These are phyloP conservation scores for Tuta absoluta DNA, from an alignment of 2,888 invertebrate species.

Conservation along the genomic window DNA sequence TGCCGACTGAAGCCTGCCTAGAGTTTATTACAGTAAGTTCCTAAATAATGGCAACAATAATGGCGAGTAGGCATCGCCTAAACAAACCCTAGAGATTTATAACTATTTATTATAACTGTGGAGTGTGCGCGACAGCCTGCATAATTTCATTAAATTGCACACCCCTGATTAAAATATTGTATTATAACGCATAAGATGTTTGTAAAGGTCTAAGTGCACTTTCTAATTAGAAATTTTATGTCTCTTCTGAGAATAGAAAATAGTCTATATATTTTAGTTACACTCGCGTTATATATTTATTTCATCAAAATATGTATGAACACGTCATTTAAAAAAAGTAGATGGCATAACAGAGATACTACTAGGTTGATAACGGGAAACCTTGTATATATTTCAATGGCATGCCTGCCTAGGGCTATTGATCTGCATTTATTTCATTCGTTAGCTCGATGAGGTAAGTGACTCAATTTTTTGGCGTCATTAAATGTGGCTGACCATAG, in stretches of 20 bases:
- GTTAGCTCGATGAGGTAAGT: no score
- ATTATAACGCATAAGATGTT: constrained; percentile 72
- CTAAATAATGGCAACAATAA: constrained; percentile 39
- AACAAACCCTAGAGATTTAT: constrained; percentile 72
- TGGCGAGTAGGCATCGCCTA: constrained; percentile 53
- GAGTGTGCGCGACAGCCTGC: constrained; percentile 79
- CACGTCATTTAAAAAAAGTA: no score
- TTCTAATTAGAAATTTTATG: background rate
- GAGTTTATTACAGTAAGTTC: constrained; percentile 45
- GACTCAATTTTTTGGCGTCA: no score
- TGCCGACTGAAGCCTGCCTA: constrained; percentile 45
- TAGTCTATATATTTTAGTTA: background rate
- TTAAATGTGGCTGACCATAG: no score
- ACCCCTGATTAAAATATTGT: constrained; percentile 80
- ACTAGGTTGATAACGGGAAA: no score
- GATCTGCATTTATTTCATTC: no score
- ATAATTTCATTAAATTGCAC: constrained; percentile 77
- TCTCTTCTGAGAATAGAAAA: background rate
- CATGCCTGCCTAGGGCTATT: no score
- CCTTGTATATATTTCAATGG: no score
- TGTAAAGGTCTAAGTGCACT: constrained; percentile 52
- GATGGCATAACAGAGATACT: no score
- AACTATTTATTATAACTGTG: constrained; percentile 41
- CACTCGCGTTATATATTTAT: no score
- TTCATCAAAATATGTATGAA: no score